phyloP scores from a whole-genome alignment of 2,797 vertebrate genomes.

The Gymnocypris eckloni region DNA sequence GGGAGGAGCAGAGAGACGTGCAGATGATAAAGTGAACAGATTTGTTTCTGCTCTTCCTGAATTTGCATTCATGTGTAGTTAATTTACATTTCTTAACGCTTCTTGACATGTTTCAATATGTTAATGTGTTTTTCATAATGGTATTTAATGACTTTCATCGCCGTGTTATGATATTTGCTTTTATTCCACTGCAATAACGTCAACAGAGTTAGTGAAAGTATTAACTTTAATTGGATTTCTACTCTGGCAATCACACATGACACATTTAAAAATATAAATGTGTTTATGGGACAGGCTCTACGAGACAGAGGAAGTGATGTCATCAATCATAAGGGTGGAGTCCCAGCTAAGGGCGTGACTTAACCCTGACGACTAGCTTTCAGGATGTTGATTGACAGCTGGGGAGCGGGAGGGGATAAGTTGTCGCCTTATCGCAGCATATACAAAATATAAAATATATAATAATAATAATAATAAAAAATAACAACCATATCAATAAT shows the following conservation, averaged over 20 bases:
- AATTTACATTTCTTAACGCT: too few species aligned
- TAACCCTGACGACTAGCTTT: not conserved
- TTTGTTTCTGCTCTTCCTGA: slow-evolving; percentile 4
- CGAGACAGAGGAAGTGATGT: slow-evolving; percentile 8
- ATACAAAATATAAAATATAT: slow-evolving; percentile 69
- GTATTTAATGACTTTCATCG: not conserved
- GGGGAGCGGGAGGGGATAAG: not conserved
- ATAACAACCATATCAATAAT: slow-evolving; percentile 67
- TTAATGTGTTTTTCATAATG: not conserved
- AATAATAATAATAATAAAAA: slow-evolving; percentile 65
- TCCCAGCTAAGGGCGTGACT: not conserved
- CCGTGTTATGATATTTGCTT: not conserved
- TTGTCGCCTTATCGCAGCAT: slow-evolving; percentile 72
- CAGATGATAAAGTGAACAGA: not conserved
- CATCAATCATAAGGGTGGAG: not conserved
- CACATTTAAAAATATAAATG: slow-evolving; percentile 51
- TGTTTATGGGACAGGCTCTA: not conserved
- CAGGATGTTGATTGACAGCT: not conserved
- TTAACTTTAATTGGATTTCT: slow-evolving; percentile 32
- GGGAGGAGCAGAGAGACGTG: not conserved
- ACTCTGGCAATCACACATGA: slow-evolving; percentile 5
- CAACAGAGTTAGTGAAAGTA: slow-evolving; percentile 43
- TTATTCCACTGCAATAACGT: not conserved
- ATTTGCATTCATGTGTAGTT: too few species aligned
- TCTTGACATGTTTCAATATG: not conserved